Evolutionary conservation across 1,140 invertebrate species (phyloP).

Genomic region (Drosophila miranda): DNA sequence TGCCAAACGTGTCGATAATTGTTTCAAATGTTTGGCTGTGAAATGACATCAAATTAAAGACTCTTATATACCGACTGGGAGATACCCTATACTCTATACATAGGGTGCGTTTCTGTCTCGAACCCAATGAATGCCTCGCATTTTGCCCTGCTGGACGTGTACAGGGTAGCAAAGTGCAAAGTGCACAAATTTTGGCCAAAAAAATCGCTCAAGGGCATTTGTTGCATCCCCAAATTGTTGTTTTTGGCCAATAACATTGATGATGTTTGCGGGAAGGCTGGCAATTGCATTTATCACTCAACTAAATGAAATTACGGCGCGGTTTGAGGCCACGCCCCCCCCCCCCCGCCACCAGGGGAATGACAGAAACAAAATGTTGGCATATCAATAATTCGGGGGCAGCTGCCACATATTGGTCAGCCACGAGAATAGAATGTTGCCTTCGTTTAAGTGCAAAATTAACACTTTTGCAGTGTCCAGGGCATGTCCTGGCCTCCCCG

Average conservation of each 20-base stretch:
- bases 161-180: too few relatives aligned
- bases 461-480: background rate
- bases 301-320: slow-evolving; percentile 37
- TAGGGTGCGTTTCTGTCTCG: too few relatives aligned
- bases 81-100: too few relatives aligned
- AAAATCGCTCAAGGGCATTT: slow-evolving; percentile 9
- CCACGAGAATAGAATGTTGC: too few relatives aligned
- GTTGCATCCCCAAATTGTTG: slow-evolving; percentile 23
- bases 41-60: too few relatives aligned
- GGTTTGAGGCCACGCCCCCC: background rate
- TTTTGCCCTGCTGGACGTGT: too few relatives aligned
- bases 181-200: too few relatives aligned
- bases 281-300: slow-evolving; percentile 46
- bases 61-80: too few relatives aligned
- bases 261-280: slow-evolving; percentile 17
- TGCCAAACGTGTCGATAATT: slow-evolving; percentile 29
- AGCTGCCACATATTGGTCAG: too few relatives aligned
- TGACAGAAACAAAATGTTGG: slow-evolving; percentile 12
- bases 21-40: slow-evolving; percentile 1
- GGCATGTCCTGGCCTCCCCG: slow-evolving; percentile 4
- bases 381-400: slow-evolving; percentile 19
- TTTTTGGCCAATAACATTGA: slow-evolving; percentile 16
- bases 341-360: background rate
- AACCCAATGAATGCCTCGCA: too few relatives aligned
- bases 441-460: too few relatives aligned